phyloP scores from a whole-genome alignment of 2,888 invertebrate species.

The Notodonta ziczac region DNA sequence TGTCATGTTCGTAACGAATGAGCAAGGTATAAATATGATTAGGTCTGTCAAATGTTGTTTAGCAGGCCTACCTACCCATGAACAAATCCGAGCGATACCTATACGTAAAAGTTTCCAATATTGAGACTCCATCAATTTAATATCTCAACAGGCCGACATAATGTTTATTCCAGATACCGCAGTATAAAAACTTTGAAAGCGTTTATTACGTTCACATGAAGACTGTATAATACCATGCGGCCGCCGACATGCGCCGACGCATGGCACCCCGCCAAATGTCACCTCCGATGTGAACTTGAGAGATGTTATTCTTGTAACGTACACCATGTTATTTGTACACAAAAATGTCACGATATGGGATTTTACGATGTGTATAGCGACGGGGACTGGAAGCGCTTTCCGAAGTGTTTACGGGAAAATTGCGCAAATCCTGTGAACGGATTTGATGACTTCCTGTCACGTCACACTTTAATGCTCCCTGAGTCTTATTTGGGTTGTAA shows the following conservation, averaged over 20 bases:
- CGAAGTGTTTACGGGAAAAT: constrained; percentile 1
- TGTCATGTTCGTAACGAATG: too few relatives aligned
- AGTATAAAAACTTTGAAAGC: constrained; percentile 9
- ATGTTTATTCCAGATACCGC: constrained; percentile 2
- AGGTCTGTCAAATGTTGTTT: too few relatives aligned
- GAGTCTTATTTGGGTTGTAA: background rate
- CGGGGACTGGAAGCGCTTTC: constrained; percentile 1
- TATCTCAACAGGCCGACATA: background rate
- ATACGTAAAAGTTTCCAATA: background rate
- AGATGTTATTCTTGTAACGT: constrained; percentile 55
- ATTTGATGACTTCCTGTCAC: constrained; percentile 5
- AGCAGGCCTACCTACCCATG: too few relatives aligned
- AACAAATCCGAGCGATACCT: too few relatives aligned
- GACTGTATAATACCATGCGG: constrained; percentile 23
- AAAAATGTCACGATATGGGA: constrained; percentile 42
- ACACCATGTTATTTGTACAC: constrained; percentile 40
- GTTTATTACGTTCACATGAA: constrained; percentile 17
- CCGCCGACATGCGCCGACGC: constrained; percentile 29
- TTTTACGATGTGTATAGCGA: constrained; percentile 26
- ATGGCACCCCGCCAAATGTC: constrained; percentile 49
- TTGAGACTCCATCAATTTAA: background rate
- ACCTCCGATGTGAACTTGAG: constrained; percentile 49
- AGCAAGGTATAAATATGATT: too few relatives aligned
- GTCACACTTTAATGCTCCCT: background rate
- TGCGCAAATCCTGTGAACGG: constrained; percentile 2